Percentiles rank a stretch among this genome's conserved stretches.
Evolutionary conservation across 2,888 invertebrate genomes (phyloP).

Genomic region (Gryllus longicercus): DNA sequence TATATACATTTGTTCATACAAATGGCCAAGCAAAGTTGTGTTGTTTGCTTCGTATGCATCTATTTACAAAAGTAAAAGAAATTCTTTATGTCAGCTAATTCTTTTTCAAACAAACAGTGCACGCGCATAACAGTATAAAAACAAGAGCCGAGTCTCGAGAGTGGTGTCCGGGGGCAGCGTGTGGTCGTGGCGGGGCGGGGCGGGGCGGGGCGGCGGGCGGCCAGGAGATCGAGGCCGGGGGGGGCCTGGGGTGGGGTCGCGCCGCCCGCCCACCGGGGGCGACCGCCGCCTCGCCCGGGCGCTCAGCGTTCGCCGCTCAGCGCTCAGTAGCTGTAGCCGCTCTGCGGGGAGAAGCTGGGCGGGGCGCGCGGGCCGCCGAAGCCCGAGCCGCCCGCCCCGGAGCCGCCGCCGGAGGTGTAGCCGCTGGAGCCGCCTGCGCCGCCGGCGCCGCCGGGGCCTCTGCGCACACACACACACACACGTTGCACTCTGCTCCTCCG

Average conservation of each 20-base stretch:
- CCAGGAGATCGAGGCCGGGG: neutral
- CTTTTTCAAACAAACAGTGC: neutral
- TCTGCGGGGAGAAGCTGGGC: conserved; percentile 28
- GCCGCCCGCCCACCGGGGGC: conserved; percentile 23
- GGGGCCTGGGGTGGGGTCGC: neutral
- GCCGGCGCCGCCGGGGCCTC: conserved; percentile 18
- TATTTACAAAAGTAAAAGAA: neutral
- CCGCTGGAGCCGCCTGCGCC: conserved; percentile 23
- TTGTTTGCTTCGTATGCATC: neutral
- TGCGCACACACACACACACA: too few species aligned
- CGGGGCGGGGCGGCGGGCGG: conserved; percentile 18
- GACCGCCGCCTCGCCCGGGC: neutral
- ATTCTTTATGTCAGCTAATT: neutral
- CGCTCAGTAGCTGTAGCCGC: conserved; percentile 29
- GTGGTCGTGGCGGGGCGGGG: neutral
- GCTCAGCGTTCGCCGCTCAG: neutral
- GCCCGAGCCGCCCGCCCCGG: neutral
- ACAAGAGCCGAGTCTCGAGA: neutral
- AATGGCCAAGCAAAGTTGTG: neutral
- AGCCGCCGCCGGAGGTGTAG: conserved; percentile 22
- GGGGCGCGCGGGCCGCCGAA: neutral
- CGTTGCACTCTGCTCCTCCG: too few species aligned
- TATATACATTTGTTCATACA: conserved; percentile 17
- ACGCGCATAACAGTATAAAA: neutral
- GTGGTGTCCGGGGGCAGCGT: neutral